A percentile compares a stretch with the other conserved stretches of the same genome.
phyloP scores from a whole-genome alignment of 2,113 vertebrate species.

The Mungos mungo region DNA sequence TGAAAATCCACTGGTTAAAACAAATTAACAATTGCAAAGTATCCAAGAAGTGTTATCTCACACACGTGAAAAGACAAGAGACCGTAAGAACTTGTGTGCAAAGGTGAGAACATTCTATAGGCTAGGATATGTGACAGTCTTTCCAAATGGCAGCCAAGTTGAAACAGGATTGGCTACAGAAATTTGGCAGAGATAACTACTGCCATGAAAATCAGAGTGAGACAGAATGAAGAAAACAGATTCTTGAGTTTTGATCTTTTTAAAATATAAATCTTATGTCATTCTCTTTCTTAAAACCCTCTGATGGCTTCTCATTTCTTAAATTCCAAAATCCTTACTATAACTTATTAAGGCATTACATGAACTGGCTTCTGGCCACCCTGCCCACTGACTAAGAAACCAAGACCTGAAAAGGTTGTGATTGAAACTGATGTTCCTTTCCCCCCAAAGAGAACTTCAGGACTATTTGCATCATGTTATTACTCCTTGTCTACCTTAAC shows the following conservation, averaged over 20 bases:
- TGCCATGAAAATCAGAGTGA: background rate
- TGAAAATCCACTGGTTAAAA: background rate
- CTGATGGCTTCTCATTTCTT: background rate
- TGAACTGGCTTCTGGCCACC: background rate
- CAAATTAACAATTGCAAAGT: background rate
- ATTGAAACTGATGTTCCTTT: background rate
- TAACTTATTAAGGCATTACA: background rate
- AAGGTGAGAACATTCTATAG: background rate
- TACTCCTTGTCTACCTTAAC: background rate
- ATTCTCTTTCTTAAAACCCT: background rate
- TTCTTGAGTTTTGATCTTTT: background rate
- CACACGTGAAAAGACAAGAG: background rate
- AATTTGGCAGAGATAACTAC: background rate
- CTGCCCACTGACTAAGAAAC: background rate
- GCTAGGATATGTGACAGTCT: background rate
- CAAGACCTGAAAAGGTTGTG: background rate
- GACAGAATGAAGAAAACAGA: background rate
- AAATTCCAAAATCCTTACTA: background rate
- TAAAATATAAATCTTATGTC: background rate
- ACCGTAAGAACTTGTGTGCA: background rate
- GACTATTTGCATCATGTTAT: background rate
- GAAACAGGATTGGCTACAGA: background rate
- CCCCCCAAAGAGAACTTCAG: background rate
- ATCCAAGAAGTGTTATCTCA: background rate
- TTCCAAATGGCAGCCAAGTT: background rate